A percentile compares a stretch with the other conserved stretches of the same genome.
phyloP scores from a whole-genome alignment of 1,140 invertebrate species.

The Leucophenga varia region DNA sequence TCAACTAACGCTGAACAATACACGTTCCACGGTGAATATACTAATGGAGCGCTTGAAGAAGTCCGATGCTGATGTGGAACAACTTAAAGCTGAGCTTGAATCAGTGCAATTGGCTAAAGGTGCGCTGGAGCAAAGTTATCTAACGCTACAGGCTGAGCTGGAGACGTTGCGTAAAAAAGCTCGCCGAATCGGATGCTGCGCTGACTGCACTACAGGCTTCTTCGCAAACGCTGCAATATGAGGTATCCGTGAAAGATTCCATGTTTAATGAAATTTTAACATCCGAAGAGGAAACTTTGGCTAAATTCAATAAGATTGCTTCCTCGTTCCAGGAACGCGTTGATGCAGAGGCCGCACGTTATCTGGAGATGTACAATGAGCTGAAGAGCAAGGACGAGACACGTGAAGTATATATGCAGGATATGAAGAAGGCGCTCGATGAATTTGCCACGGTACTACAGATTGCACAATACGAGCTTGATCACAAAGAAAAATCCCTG shows the following conservation, averaged over 20 bases:
- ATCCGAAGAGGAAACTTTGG: constrained; percentile 53
- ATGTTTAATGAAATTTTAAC: constrained; percentile 52
- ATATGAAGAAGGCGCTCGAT: constrained; percentile 54
- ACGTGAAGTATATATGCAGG: constrained; percentile 50
- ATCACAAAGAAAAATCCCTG: constrained; percentile 51
- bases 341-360: constrained; percentile 49
- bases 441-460: constrained; percentile 53
- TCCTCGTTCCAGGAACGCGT: constrained; percentile 56
- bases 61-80: constrained; percentile 60
- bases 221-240: constrained; percentile 43
- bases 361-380: constrained; percentile 45
- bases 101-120: constrained; percentile 55
- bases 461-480: constrained; percentile 50
- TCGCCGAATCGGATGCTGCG: constrained; percentile 42
- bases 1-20: constrained; percentile 57
- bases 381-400: constrained; percentile 50
- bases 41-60: constrained; percentile 58
- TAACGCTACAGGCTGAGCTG: constrained; percentile 50
- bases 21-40: constrained; percentile 58
- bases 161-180: constrained; percentile 45
- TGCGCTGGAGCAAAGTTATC: constrained; percentile 55
- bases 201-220: constrained; percentile 35
- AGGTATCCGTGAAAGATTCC: constrained; percentile 53
- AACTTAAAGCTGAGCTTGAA: constrained; percentile 58
- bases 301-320: constrained; percentile 57